Evolutionary conservation across 30 jellyfish, hydroid and myxozoan species (phyloP).

Genomic region (Aurelia aurita): DNA sequence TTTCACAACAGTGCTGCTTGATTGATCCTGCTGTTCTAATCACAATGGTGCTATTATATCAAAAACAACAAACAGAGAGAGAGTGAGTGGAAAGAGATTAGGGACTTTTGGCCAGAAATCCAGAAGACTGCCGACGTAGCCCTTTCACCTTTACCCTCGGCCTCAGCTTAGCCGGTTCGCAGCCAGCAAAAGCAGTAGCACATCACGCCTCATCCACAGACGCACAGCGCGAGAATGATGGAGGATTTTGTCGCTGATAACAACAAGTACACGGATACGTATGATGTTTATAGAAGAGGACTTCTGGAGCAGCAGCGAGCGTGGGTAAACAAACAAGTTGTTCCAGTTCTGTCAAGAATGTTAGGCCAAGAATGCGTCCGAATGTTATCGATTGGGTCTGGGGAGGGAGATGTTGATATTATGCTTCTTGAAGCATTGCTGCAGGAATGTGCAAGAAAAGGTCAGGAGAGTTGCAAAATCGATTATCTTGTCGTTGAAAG

Average conservation of each 20-base stretch:
- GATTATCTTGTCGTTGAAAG: conserved; percentile 61
- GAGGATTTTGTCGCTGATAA: conserved; percentile 50
- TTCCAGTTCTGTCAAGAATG: conserved; percentile 28
- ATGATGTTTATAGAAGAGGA: conserved; percentile 72
- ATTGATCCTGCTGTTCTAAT: too few species aligned
- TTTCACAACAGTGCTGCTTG: too few species aligned
- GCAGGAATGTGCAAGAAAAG: not conserved
- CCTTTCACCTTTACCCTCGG: too few species aligned
- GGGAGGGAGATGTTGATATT: conserved; percentile 69
- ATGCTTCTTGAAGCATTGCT: conserved; percentile 33
- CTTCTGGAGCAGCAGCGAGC: conserved; percentile 68
- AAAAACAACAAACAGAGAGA: too few species aligned
- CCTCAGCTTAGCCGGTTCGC: too few species aligned
- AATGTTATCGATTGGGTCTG: conserved; percentile 67
- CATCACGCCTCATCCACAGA: too few species aligned
- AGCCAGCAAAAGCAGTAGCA: too few species aligned
- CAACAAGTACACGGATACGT: conserved; percentile 48
- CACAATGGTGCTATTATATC: too few species aligned
- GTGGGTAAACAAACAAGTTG: conserved; percentile 42
- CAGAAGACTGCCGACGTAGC: too few species aligned
- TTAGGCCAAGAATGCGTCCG: not conserved
- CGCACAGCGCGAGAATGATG: not conserved
- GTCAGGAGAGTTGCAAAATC: not conserved
- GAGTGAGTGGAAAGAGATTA: too few species aligned
- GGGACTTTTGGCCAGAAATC: too few species aligned